Base-by-base conservation (phyloP, 1,140 invertebrate species). In the Drosophila kepulauana region DNA sequence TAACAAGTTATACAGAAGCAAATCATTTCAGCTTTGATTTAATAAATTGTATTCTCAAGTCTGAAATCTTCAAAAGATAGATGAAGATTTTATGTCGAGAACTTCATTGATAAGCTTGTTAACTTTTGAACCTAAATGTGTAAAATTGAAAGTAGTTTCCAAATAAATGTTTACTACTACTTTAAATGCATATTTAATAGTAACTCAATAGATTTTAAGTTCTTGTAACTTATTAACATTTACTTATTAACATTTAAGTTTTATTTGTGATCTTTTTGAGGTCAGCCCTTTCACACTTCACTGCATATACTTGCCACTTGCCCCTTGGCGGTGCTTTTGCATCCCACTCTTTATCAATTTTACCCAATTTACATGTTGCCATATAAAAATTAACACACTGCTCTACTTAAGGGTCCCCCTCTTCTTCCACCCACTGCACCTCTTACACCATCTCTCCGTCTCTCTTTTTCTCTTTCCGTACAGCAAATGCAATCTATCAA, bases 401-500 rank as follows among this genome's bases (percentile, higher is more conserved):
- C 52, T 75, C 82, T 57, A 81, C 69, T 71, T 74, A 63, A 70
- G 28, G 38, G 35, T n/a, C 25, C 8, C 6, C 51, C 16, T 7
- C 41, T 45, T 48, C 43, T 30, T 54, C 1, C 49, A 28, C 49
- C 52, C 30, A 54, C 38, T 46, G 15, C 38, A 41, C 38, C 38
- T 10, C 16, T 45, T 45, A 7, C 58, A 0, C 13, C 4, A 57
- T 63, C 52, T 58, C 43, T 48, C 46, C 35, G 41, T 30, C 25
- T 13, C 10, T 13, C 13, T 35, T 35, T 10, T 5, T 5, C 13
- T 28, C 52, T 52, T 13, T 16, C 51, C 46, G 52, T 30, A 48
- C 75, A 69, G 67, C 85, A 82, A 82, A 87, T 87, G 79, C 79
- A 87, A 86, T 86, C 82, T 86, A 86, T 86, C 82, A 86, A 82